These are phyloP conservation scores for Echeneis naucrates DNA, from an alignment of 2,797 vertebrate genomes.

Conservation along the genomic window DNA sequence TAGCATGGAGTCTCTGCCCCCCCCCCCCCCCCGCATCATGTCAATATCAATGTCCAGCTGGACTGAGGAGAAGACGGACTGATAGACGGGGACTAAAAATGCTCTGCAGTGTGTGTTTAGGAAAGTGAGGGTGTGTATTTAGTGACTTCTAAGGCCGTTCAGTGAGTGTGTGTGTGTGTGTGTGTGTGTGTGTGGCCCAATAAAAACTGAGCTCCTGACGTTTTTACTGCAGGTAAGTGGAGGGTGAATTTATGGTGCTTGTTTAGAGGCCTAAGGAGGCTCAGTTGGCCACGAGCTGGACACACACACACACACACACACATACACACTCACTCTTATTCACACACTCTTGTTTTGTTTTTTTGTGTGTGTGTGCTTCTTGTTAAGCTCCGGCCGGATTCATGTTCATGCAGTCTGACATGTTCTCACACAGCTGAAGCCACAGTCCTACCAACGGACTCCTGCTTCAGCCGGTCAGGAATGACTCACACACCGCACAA, in stretches of 20 bases:
- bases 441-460: constrained; percentile 3
- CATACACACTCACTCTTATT: constrained; percentile 6
- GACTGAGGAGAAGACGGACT: constrained; percentile 30
- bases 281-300: constrained; percentile 55
- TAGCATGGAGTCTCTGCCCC: constrained; percentile 57
- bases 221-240: constrained; percentile 82
- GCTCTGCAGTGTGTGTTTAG: constrained; percentile 31
- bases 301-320: constrained; percentile 43
- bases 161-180: constrained; percentile 25
- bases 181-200: constrained; percentile 76
- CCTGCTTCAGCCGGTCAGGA: not conserved
- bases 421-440: constrained; percentile 29
- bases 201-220: constrained; percentile 76
- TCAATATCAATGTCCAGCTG: constrained; percentile 63
- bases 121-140: constrained; percentile 34
- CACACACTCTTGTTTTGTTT: constrained; percentile 8
- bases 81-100: constrained; percentile 30
- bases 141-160: constrained; percentile 37
- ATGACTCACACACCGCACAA: constrained; percentile 11
- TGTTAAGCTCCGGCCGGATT: constrained; percentile 46
- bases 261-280: constrained; percentile 72
- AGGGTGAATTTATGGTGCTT: constrained; percentile 76
- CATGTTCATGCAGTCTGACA: constrained; percentile 40
- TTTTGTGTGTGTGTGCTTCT: constrained; percentile 7
- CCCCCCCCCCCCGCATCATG: constrained; percentile 45